Evolutionary conservation across 53 echinoderm and acorn worm genomes (phyloP).

Genomic region (Temnopleurus reevesii): DNA sequence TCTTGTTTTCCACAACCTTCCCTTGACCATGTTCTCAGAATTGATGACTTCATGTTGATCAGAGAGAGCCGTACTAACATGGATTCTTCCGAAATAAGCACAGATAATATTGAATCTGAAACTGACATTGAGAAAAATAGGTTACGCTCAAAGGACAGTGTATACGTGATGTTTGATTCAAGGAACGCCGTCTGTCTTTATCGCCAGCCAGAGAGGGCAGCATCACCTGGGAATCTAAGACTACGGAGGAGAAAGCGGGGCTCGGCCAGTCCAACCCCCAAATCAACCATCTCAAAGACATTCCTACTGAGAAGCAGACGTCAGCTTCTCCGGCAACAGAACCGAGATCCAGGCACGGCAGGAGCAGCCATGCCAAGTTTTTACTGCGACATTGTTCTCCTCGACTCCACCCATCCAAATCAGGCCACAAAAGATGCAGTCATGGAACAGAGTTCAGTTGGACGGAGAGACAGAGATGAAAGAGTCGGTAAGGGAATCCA

Average conservation of each 20-base stretch:
- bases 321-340: not conserved
- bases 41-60: conserved; percentile 36
- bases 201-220: not conserved
- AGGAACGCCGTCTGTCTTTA: conserved; percentile 5
- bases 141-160: not conserved
- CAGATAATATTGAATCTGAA: not conserved
- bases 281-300: not conserved
- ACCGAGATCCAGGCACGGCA: not conserved
- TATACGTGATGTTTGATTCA: conserved; percentile 27
- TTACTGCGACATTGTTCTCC: conserved; percentile 27
- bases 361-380: conserved; percentile 4
- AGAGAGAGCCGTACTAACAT: not conserved
- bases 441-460: not conserved
- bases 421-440: not conserved
- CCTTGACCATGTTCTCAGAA: conserved; percentile 36
- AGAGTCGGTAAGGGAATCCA: no score
- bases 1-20: conserved; percentile 12
- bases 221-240: not conserved
- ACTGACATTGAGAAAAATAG: not conserved
- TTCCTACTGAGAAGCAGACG: conserved; percentile 8
- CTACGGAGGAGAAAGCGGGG: conserved; percentile 23
- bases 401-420: not conserved
- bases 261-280: not conserved
- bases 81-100: not conserved
- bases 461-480: not conserved